These are phyloP conservation scores for Oconnorella tubifera DNA, from an alignment of 2,888 invertebrate genomes.

Conservation along the genomic window DNA sequence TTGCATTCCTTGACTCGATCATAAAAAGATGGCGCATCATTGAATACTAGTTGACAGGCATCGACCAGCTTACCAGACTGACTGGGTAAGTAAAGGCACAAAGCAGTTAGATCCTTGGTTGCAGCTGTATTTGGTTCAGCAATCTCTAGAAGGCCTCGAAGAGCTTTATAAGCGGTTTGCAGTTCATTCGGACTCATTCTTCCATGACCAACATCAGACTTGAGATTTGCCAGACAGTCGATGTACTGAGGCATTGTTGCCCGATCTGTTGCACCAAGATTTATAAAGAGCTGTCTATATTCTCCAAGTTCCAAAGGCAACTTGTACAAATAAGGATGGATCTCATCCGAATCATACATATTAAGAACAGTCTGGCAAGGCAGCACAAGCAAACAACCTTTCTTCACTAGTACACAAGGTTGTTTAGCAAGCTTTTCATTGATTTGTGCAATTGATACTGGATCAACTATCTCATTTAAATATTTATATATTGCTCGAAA, in stretches of 20 bases:
- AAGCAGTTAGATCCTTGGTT: constrained; percentile 15
- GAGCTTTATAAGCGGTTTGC: constrained; percentile 27
- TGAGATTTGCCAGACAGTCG: constrained; percentile 31
- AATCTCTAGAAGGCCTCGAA: constrained; percentile 26
- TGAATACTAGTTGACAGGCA: constrained; percentile 27
- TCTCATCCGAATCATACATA: constrained; percentile 32
- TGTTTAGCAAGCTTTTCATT: constrained; percentile 14
- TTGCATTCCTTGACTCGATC: constrained; percentile 26
- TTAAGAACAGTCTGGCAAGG: constrained; percentile 34
- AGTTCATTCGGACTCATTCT: constrained; percentile 34
- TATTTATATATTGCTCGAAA: constrained; percentile 24
- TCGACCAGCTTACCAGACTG: constrained; percentile 25
- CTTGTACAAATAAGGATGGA: constrained; percentile 37
- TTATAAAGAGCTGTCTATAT: constrained; percentile 35
- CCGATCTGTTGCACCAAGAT: constrained; percentile 33
- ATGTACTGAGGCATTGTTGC: constrained; percentile 35
- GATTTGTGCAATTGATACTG: constrained; percentile 9
- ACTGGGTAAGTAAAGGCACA: constrained; percentile 27
- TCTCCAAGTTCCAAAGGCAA: constrained; percentile 35
- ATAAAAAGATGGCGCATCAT: constrained; percentile 34
- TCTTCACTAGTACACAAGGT: constrained; percentile 28
- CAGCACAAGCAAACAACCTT: constrained; percentile 24
- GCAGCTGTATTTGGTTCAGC: background rate
- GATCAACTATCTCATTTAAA: constrained; percentile 16
- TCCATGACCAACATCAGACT: constrained; percentile 18